Evolutionary conservation across 2,113 vertebrate species (phyloP).

Genomic region (Capricornis sumatraensis): DNA sequence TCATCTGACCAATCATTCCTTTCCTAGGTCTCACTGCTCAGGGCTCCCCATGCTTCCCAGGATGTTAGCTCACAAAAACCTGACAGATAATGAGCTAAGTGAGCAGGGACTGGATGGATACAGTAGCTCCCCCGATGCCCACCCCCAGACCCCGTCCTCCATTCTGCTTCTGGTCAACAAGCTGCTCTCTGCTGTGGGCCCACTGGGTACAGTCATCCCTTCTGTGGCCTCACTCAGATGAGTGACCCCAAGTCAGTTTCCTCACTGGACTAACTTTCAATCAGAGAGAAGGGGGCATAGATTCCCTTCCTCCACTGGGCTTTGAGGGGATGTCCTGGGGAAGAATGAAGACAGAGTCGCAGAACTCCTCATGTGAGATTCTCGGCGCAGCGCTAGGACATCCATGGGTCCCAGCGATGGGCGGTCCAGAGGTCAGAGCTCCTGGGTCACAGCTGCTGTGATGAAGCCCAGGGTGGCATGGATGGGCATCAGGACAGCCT

Average conservation of each 20-base stretch:
- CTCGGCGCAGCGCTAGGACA: fast-evolving
- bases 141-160: too few species aligned
- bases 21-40: too few species aligned
- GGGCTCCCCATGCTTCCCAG: too few species aligned
- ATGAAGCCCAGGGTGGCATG: neutral
- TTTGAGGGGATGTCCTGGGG: neutral
- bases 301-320: neutral
- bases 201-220: neutral
- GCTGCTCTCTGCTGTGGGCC: neutral
- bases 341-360: neutral
- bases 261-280: neutral
- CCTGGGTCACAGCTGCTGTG: neutral
- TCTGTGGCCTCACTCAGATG: neutral
- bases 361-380: too few species aligned
- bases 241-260: neutral
- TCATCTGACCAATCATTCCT: neutral
- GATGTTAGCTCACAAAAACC: too few species aligned
- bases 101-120: too few species aligned
- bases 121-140: too few species aligned
- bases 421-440: fast-evolving
- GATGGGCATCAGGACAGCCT: neutral
- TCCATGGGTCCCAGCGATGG: fast-evolving
- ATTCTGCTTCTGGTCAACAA: neutral
- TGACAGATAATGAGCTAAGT: too few species aligned
- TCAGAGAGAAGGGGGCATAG: neutral